phyloP scores from a whole-genome alignment of 2,888 invertebrate species.

The Coleophora flavipennella region DNA sequence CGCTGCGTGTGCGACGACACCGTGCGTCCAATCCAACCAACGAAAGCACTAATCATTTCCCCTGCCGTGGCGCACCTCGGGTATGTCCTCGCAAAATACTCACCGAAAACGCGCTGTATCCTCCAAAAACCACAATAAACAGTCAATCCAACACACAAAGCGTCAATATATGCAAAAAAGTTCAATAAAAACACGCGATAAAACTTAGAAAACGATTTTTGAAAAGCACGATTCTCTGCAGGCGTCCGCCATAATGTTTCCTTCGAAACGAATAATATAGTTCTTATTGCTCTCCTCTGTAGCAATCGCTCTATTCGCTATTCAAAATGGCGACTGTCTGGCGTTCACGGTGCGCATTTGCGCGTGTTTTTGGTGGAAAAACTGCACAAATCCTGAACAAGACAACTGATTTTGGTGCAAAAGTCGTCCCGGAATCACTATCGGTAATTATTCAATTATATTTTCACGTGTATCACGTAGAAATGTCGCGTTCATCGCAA shows the following conservation, averaged over 20 bases:
- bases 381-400: conserved; percentile 61
- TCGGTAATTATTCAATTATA: conserved; percentile 67
- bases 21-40: conserved; percentile 73
- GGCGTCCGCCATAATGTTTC: conserved; percentile 75
- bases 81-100: conserved; percentile 70
- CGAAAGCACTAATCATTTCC: conserved; percentile 48
- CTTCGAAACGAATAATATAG: conserved; percentile 74
- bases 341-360: conserved; percentile 67
- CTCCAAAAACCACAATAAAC: conserved; percentile 68
- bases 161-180: conserved; percentile 72
- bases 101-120: conserved; percentile 63
- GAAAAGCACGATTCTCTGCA: conserved; percentile 72
- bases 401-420: conserved; percentile 57
- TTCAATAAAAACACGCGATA: conserved; percentile 71
- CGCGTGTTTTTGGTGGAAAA: conserved; percentile 65
- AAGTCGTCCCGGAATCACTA: conserved; percentile 50
- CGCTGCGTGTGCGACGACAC: conserved; percentile 72
- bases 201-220: conserved; percentile 74
- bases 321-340: conserved; percentile 74
- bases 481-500: conserved; percentile 62
- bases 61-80: conserved; percentile 73
- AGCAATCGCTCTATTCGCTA: conserved; percentile 73
- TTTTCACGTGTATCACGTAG: conserved; percentile 48
- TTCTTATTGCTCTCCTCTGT: conserved; percentile 71
- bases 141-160: conserved; percentile 61